Conservation (phyloP, 2,113 vertebrate species). For the Labeo rohita region DNA sequence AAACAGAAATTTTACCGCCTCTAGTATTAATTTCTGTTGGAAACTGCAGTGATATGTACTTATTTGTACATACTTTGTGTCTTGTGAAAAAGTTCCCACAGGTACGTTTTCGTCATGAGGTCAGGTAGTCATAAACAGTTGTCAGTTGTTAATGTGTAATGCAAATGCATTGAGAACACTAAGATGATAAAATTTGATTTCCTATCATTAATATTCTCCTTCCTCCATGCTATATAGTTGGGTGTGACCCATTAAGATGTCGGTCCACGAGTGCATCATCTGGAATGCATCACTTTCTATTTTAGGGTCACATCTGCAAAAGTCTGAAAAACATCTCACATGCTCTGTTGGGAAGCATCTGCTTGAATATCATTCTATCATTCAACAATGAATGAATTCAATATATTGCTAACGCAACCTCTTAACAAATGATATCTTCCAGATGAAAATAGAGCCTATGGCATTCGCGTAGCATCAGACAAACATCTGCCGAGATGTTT, state of each 20-base stretch:
- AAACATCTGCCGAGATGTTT: constrained; percentile 28
- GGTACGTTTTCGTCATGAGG: no score
- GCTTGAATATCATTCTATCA: neutral
- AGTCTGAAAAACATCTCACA: neutral
- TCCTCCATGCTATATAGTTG: neutral
- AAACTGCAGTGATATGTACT: no score
- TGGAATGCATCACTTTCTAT: neutral
- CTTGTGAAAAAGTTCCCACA: no score
- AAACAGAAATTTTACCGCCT: no score
- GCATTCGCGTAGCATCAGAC: neutral
- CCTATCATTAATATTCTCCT: neutral
- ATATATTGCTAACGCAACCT: neutral
- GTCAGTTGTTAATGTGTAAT: neutral
- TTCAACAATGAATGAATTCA: neutral
- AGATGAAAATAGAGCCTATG: neutral
- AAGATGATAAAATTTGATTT: neutral
- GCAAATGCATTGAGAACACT: neutral
- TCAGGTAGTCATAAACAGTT: no score
- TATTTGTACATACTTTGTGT: no score
- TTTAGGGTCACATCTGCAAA: neutral
- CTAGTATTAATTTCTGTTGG: no score
- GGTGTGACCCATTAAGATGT: neutral
- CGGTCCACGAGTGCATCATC: neutral
- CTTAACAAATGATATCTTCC: neutral
- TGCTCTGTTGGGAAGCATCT: neutral